These are phyloP conservation scores for Chloromyia formosa DNA, from an alignment of 2,888 invertebrate genomes.

Conservation along the genomic window DNA sequence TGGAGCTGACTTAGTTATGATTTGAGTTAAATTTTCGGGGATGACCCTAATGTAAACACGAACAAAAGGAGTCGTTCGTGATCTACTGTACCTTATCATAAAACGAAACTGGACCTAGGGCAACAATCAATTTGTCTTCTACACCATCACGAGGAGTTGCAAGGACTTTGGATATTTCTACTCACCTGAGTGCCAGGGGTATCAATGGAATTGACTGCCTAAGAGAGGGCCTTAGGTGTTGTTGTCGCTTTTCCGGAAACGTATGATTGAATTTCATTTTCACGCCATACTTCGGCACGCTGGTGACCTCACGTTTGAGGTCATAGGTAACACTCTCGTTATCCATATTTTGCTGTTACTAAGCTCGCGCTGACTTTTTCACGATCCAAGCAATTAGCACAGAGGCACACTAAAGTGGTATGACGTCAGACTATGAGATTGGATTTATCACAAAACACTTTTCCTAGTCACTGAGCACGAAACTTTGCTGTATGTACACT, in stretches of 20 bases:
- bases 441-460: too few relatives aligned
- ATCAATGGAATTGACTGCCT: conserved; percentile 76
- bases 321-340: conserved; percentile 60
- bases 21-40: background rate
- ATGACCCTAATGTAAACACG: background rate
- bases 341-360: conserved; percentile 51
- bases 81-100: background rate
- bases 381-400: too few relatives aligned
- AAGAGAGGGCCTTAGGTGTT: conserved; percentile 71
- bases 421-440: too few relatives aligned
- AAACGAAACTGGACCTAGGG: conserved; percentile 21
- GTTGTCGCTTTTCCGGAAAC: conserved; percentile 78
- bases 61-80: background rate
- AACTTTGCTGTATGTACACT: too few relatives aligned
- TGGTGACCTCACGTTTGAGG: conserved; percentile 57
- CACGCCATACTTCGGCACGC: conserved; percentile 73
- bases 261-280: conserved; percentile 79
- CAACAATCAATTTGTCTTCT: conserved; percentile 18
- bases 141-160: background rate
- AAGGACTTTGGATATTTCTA: background rate
- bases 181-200: conserved; percentile 60
- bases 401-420: too few relatives aligned
- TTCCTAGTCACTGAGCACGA: too few relatives aligned
- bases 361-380: too few relatives aligned
- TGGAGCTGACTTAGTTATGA: background rate